Conservation (phyloP, 2,888 invertebrate species). For the Teleogryllus oceanicus region DNA sequence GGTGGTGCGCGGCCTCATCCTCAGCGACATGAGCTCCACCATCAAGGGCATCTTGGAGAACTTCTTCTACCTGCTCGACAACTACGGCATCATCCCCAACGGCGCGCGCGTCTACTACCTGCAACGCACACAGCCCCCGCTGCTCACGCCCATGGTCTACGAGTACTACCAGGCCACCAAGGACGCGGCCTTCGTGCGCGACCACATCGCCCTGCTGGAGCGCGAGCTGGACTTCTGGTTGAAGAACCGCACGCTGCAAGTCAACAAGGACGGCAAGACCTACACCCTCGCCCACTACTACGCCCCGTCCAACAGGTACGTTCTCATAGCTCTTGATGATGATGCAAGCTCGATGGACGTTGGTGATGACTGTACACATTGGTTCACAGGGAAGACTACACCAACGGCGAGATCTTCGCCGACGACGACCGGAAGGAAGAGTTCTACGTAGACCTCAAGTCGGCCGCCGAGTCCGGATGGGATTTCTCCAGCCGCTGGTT, state of each 20-base stretch:
- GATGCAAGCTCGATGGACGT: no score
- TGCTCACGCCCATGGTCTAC: conserved; percentile 67
- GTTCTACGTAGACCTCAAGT: conserved; percentile 77
- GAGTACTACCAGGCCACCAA: conserved; percentile 63
- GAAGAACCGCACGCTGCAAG: conserved; percentile 53
- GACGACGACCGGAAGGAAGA: conserved; percentile 53
- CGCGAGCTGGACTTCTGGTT: conserved; percentile 65
- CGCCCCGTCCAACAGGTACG: conserved; percentile 49
- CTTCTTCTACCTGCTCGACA: conserved; percentile 64
- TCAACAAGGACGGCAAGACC: conserved; percentile 50
- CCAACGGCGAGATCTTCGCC: conserved; percentile 51
- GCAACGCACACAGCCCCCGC: conserved; percentile 67
- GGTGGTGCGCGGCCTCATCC: conserved; percentile 74
- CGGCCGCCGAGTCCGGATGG: conserved; percentile 94
- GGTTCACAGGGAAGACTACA: conserved; percentile 56
- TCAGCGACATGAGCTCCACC: conserved; percentile 71
- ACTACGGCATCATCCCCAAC: conserved; percentile 71
- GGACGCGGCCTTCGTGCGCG: conserved; percentile 60
- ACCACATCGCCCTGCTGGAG: conserved; percentile 57
- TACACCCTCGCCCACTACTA: conserved; percentile 59
- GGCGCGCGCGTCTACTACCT: conserved; percentile 78
- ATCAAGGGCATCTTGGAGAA: conserved; percentile 73
- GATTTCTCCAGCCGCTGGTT: conserved; percentile 93
- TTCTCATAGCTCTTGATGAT: no score
- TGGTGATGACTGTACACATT: no score